Evolutionary conservation across 2,113 vertebrate species (phyloP).

Genomic region (Megaptera novaeangliae): DNA sequence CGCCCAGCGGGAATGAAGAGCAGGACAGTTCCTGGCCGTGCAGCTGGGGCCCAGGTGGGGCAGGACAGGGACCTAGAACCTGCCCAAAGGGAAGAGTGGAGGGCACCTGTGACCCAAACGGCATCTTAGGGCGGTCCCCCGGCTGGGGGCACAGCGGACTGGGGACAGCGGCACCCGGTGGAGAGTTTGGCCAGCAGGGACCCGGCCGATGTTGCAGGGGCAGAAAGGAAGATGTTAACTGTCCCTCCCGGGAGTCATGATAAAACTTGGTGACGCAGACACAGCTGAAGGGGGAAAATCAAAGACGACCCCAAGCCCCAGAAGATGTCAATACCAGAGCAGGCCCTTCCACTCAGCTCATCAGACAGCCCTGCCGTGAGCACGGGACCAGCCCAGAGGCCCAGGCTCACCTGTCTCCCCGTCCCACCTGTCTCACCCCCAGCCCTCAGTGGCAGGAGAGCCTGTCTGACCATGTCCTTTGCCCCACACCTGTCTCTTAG

Average conservation of each 20-base stretch:
- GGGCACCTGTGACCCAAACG: not conserved
- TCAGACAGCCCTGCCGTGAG: not conserved
- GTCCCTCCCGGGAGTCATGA: not conserved
- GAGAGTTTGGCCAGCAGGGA: not conserved
- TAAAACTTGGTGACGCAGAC: not conserved
- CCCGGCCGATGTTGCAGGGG: rapidly evolving
- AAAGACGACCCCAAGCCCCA: not conserved
- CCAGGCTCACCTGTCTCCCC: no score
- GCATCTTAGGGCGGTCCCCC: not conserved
- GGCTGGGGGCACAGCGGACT: not conserved
- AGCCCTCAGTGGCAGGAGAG: no score
- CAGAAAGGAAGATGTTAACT: not conserved
- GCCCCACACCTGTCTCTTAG: not conserved
- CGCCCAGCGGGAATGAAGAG: no score
- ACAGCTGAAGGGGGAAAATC: not conserved
- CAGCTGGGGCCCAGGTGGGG: no score
- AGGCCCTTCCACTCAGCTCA: not conserved
- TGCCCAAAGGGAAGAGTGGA: not conserved
- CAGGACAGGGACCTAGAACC: no score
- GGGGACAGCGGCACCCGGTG: not conserved
- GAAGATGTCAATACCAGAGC: not conserved
- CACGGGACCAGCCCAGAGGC: no score
- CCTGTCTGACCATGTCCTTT: no score
- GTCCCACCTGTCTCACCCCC: not conserved
- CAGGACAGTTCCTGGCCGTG: no score